phyloP scores from a whole-genome alignment of 30 jellyfish, hydroid and myxozoan genomes.

The Hydractinia echinata region DNA sequence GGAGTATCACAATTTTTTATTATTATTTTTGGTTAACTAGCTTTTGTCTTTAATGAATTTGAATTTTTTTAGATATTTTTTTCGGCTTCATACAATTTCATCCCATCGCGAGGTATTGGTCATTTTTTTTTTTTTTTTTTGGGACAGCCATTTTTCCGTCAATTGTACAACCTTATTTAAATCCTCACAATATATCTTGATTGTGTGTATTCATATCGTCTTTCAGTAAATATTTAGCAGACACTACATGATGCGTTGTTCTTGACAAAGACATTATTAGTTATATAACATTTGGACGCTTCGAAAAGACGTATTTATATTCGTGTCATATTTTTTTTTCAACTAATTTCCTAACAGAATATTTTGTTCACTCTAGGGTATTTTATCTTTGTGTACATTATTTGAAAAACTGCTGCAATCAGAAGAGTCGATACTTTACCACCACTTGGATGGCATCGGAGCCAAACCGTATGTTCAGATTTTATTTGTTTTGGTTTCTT shows the following conservation, averaged over 20 bases:
- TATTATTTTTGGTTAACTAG: no score
- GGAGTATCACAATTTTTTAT: no score
- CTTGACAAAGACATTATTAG: no score
- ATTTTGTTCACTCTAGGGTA: conserved; percentile 48
- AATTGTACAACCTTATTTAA: not conserved
- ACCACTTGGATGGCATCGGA: conserved; percentile 59
- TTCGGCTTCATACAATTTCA: conserved; percentile 74
- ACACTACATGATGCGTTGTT: no score
- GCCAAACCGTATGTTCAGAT: conserved; percentile 77
- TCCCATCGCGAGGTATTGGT: conserved; percentile 92
- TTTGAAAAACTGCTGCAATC: conserved; percentile 64
- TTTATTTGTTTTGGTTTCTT: not conserved
- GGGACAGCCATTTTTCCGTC: not conserved
- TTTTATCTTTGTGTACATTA: conserved; percentile 61
- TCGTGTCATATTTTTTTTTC: no score
- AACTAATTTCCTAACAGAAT: no score
- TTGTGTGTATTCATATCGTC: no score
- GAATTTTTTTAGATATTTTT: conserved; percentile 46
- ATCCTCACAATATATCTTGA: not conserved
- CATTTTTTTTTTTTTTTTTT: not conserved
- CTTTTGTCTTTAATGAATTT: no score
- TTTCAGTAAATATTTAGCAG: no score
- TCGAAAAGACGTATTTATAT: no score
- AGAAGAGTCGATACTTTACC: conserved; percentile 67
- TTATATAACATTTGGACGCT: no score